Evolutionary conservation across 2,797 vertebrate species (phyloP), one percentile per base, ranked within the genome.

Genomic region (Numenius phaeopus): DNA sequence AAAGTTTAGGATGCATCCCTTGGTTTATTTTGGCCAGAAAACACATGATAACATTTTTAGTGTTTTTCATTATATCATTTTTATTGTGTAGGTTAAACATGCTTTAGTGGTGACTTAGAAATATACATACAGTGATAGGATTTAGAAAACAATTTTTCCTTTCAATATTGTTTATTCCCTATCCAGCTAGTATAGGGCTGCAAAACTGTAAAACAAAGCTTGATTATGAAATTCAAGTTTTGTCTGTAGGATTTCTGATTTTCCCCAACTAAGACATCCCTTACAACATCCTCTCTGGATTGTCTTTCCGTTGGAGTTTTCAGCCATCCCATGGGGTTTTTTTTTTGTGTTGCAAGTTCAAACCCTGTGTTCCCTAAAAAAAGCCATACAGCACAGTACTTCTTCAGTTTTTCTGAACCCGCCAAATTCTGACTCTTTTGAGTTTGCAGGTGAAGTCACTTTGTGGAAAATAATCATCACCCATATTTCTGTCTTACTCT

Each of bases 381-480:
- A 78, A 78, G 11, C 17, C 39, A 32, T 34, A 32, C 1, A 40
- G 2, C 11, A 34, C 12, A 49, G 14, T 8, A 58, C 18, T 72
- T 26, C 32, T 57, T 47, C 82, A 71, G 11, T 29, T 91, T 85
- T 93, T 50, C 66, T 67, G 39, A 62, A 55, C 18, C 2, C 11
- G 47, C 10, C 0, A 4, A 32, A 5, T 81, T 91, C 23, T 84
- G 6, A 2, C 10, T 69, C 14, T 85, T 73, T n/a, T 49, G 42
- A 37, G 40, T 8, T 22, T 90, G 22, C 27, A 37, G 21, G 8
- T 17, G 19, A 82, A 65, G 24, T 61, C n/a, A 30, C 18, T 79
- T 13, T 1, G 1, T 7, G 24, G n/a, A 81, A 55, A 50, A 42
- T 2, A 23, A 6, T n/a, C 1, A 0, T 44, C 40, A 57, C 4